A percentile compares a stretch with the other conserved stretches of the same genome.
Evolutionary conservation across 2,888 invertebrate species (phyloP).

Genomic region (Tachina grossa): DNA sequence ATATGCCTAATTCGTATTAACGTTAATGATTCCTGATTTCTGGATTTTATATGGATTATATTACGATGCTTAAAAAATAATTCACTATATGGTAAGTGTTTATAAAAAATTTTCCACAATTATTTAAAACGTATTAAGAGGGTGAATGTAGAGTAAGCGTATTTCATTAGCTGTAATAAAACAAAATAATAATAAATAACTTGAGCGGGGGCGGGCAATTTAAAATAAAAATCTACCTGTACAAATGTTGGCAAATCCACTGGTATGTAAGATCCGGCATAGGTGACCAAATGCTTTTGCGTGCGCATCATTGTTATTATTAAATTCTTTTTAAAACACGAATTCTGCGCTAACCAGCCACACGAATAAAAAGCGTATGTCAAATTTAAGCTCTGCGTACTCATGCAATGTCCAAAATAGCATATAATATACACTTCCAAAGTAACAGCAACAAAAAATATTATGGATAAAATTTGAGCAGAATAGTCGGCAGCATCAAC

Average conservation of each 20-base stretch:
- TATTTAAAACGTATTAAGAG: conserved; percentile 76
- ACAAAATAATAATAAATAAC: conserved; percentile 11
- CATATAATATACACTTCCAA: conserved; percentile 84
- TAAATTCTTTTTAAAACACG: conserved; percentile 82
- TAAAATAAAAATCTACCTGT: conserved; percentile 42
- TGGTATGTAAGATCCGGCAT: conserved; percentile 84
- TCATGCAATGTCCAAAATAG: conserved; percentile 84
- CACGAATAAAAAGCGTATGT: conserved; percentile 84
- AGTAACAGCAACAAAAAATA: conserved; percentile 83
- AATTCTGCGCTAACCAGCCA: conserved; percentile 84
- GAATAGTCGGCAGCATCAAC: conserved; percentile 76
- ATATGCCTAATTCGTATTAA: background rate
- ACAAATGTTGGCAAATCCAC: conserved; percentile 84
- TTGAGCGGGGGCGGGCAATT: background rate
- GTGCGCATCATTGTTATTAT: conserved; percentile 84
- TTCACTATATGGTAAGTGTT: background rate
- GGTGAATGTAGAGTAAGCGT: conserved; percentile 78
- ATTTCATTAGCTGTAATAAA: conserved; percentile 74
- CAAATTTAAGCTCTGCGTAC: conserved; percentile 83
- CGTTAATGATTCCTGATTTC: background rate
- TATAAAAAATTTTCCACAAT: conserved; percentile 7
- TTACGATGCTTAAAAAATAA: background rate
- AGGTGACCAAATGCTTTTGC: conserved; percentile 83
- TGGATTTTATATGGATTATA: too few species aligned
- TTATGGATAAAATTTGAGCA: conserved; percentile 76